phyloP scores from a whole-genome alignment of 2,888 invertebrate genomes.

The Cylindroiulus punctatus region DNA sequence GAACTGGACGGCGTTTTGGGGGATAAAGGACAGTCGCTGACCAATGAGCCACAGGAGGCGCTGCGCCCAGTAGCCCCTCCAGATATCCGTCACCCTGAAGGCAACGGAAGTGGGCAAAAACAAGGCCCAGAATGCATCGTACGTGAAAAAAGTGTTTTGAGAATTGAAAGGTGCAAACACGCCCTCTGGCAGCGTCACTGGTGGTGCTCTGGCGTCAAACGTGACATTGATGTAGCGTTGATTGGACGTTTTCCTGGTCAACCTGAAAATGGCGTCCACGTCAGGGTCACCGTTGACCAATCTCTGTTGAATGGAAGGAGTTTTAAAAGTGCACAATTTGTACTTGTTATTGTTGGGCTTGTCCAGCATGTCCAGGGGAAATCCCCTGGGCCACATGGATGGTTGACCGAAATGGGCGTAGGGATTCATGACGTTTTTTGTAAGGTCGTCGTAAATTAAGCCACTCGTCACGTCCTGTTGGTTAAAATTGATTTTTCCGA shows the following conservation, averaged over 20 bases:
- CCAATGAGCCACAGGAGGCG: conserved; percentile 54
- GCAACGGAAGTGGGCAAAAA: conserved; percentile 47
- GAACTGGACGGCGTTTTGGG: neutral
- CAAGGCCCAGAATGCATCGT: conserved; percentile 52
- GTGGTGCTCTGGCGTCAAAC: conserved; percentile 53
- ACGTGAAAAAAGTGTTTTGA: conserved; percentile 51
- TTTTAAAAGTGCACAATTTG: conserved; percentile 47
- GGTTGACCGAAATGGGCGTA: conserved; percentile 56
- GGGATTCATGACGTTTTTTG: conserved; percentile 56
- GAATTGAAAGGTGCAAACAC: conserved; percentile 54
- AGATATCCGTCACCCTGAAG: conserved; percentile 54
- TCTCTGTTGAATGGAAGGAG: conserved; percentile 54
- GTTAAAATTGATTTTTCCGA: neutral
- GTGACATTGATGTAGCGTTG: neutral
- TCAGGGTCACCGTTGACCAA: conserved; percentile 53
- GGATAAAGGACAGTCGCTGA: conserved; percentile 33
- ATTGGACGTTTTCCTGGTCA: conserved; percentile 18
- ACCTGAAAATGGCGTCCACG: conserved; percentile 54
- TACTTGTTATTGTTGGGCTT: conserved; percentile 29
- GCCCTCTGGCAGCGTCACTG: conserved; percentile 53
- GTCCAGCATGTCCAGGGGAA: conserved; percentile 40
- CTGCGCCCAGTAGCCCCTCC: conserved; percentile 56
- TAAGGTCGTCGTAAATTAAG: too few relatives aligned
- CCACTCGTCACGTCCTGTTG: too few relatives aligned
- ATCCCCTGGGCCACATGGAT: conserved; percentile 56